phyloP scores from a whole-genome alignment of 2,888 invertebrate genomes.

The Xestia xanthographa region DNA sequence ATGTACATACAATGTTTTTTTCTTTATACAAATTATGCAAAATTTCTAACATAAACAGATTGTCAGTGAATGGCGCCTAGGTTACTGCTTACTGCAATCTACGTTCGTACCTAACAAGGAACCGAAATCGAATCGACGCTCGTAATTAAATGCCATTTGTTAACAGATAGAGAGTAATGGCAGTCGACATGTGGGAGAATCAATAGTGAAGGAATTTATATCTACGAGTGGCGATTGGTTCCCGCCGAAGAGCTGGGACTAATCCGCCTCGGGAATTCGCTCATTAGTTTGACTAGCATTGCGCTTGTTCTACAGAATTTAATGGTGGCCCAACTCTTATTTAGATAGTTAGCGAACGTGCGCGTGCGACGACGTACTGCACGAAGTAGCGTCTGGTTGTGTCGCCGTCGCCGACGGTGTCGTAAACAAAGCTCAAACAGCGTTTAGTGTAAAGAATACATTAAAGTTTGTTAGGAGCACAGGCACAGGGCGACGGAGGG shows the following conservation, averaged over 20 bases:
- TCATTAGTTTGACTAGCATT: constrained; percentile 14
- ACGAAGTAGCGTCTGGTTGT: neutral
- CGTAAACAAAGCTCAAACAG: constrained; percentile 22
- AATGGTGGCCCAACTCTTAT: neutral
- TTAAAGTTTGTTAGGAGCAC: constrained; percentile 47
- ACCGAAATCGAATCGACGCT: neutral
- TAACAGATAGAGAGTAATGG: constrained; percentile 29
- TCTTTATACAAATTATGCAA: too few species aligned
- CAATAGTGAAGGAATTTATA: constrained; percentile 32
- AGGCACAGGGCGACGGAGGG: neutral
- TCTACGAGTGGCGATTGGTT: constrained; percentile 20
- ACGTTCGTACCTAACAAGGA: neutral
- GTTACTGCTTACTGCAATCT: neutral
- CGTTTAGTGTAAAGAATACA: constrained; percentile 37
- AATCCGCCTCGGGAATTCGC: constrained; percentile 7
- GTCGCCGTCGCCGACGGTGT: neutral
- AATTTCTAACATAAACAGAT: neutral
- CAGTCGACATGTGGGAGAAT: constrained; percentile 19
- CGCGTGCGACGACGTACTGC: neutral
- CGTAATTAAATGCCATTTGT: constrained; percentile 30
- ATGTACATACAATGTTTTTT: too few species aligned
- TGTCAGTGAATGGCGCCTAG: neutral
- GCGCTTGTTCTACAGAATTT: neutral
- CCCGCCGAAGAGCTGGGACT: neutral
- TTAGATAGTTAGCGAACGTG: neutral